Base-by-base conservation (phyloP, 2,797 vertebrate species). In the Crenichthys baileyi region DNA sequence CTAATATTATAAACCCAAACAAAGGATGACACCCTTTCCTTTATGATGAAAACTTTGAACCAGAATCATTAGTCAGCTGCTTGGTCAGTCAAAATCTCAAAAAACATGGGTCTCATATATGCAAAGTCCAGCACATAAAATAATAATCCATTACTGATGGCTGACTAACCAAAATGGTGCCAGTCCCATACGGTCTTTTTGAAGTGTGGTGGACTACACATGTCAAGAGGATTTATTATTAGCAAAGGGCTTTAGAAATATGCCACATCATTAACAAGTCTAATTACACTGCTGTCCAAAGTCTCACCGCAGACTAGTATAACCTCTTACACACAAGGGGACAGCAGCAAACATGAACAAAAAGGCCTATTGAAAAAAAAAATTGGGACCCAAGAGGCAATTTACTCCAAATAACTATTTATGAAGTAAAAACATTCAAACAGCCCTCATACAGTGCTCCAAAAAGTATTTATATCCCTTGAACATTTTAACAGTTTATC, bases 171-270 rank as follows among this genome's bases (percentile, higher is more conserved):
- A 92, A 90, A 88, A 89, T 79, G 87, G 88, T 88, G 83, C 87
- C 86, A 80, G 87, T 92, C 87, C 88, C 86, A 72, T 85, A 77
- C 46, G 82, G 82, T 72, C 71, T 75, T 84, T 90, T 90, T 94
- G 87, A 95, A 93, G 89, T 88, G 91, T 78, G 85, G 79, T 83
- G 89, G 90, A 90, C 89, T 90, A 88, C 87, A 84, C 90, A 90
- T 92, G 79, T 92, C 93, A 94, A 90, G 89, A 93, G 90, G 88
- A 93, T 95, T 94, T 91, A 94, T 95, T 95, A 91, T 96, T 93
- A 94, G 90, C 83, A 82, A 72, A 83, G 87, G 88, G 92, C 94
- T 95, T 94, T 90, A 93, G 93, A 96, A 97, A 95, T 94, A 95
- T 93, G 90, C 94, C 90, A 92, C 88, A 92, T 93, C 89, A 94